Conservation (phyloP, 2,113 vertebrate genomes). For the Megaceryle maxima region DNA sequence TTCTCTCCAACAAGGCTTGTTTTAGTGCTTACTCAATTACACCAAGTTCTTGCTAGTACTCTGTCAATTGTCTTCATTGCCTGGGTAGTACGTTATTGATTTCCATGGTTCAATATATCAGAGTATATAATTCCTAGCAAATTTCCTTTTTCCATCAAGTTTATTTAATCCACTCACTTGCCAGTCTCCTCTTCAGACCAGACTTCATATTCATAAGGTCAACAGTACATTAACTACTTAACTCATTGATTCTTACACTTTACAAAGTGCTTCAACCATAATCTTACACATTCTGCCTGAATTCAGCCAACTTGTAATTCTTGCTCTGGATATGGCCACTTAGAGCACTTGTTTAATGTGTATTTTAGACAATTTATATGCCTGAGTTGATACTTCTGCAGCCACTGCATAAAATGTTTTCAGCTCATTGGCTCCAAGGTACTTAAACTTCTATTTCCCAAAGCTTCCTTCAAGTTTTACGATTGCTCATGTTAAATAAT, state of each 20-base stretch:
- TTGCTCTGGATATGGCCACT: constrained; percentile 22
- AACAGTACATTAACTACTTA: constrained; percentile 40
- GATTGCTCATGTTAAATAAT: background rate
- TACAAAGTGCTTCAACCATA: constrained; percentile 30
- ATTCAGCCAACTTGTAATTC: constrained; percentile 23
- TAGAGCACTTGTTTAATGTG: constrained; percentile 25
- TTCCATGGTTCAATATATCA: background rate
- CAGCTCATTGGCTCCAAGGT: background rate
- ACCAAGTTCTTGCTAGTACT: background rate
- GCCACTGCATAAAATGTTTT: constrained; percentile 23
- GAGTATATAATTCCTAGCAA: background rate
- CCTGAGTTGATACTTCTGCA: background rate
- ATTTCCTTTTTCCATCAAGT: constrained; percentile 21
- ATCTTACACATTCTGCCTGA: constrained; percentile 23
- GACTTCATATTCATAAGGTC: constrained; percentile 19
- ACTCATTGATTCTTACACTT: constrained; percentile 42
- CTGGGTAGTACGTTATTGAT: background rate
- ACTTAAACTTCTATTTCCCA: constrained; percentile 14
- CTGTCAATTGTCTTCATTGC: background rate
- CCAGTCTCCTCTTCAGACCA: background rate
- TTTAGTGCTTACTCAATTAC: background rate
- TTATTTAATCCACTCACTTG: background rate
- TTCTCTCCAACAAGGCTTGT: background rate
- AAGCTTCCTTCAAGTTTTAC: background rate
- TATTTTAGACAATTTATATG: constrained; percentile 46